Conservation (phyloP, 2,888 invertebrate genomes). For the Ophioninae sp. region DNA sequence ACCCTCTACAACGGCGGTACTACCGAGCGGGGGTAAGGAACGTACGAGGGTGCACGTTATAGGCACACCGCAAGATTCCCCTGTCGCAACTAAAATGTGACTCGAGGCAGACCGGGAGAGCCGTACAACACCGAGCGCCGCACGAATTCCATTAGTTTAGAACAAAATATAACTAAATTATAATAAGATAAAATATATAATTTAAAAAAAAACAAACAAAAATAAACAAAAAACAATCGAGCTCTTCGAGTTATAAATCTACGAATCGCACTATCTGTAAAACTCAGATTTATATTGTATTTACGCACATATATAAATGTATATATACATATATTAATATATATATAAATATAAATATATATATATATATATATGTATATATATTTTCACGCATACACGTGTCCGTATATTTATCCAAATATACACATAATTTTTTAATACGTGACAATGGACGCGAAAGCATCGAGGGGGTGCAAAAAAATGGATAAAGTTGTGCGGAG, state of each 20-base stretch:
- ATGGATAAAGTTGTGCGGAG: conserved; percentile 16
- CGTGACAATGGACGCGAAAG: conserved; percentile 6
- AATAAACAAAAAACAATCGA: conserved; percentile 30
- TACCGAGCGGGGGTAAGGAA: conserved; percentile 64
- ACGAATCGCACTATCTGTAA: conserved; percentile 1
- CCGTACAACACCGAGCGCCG: conserved; percentile 63
- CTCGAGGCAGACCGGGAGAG: conserved; percentile 73
- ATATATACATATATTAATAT: conserved; percentile 21
- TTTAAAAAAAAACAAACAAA: conserved; percentile 2
- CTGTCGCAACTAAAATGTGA: conserved; percentile 75
- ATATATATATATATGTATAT: conserved; percentile 4
- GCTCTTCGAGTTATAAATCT: conserved; percentile 37
- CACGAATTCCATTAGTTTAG: conserved; percentile 65
- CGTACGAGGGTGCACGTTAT: conserved; percentile 67
- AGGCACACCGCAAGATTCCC: conserved; percentile 69
- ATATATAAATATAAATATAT: conserved; percentile 4
- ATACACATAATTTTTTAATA: conserved; percentile 11
- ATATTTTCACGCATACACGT: too few species aligned
- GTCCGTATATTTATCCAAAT: too few species aligned
- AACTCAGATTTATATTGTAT: conserved; percentile 10
- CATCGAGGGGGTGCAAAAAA: conserved; percentile 4
- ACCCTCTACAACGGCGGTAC: conserved; percentile 61
- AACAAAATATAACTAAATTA: conserved; percentile 37
- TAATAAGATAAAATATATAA: conserved; percentile 10
- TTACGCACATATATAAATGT: conserved; percentile 8